phyloP scores from a whole-genome alignment of 2,797 vertebrate species.

The Thripadectes ignobilis region DNA sequence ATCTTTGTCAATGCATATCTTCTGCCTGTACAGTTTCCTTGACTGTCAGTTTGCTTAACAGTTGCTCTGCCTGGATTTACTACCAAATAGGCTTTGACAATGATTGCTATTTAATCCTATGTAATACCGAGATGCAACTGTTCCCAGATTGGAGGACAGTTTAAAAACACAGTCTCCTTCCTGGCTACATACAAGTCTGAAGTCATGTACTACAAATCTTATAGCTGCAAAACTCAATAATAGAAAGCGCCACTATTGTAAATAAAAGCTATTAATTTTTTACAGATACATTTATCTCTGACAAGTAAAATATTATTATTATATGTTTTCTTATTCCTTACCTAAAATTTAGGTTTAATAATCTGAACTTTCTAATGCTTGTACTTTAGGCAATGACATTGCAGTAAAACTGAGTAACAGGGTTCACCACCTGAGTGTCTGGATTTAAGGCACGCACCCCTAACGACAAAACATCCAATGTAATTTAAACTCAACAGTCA shows the following conservation, averaged over 20 bases:
- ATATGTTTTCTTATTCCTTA: neutral
- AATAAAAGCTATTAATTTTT: neutral
- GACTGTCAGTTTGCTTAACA: slow-evolving; percentile 76
- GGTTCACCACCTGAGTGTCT: neutral
- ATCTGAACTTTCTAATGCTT: neutral
- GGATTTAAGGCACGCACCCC: neutral
- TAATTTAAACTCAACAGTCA: neutral
- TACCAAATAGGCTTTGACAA: slow-evolving; percentile 82
- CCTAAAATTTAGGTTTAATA: neutral
- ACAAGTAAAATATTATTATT: neutral
- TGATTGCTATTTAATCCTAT: slow-evolving; percentile 81
- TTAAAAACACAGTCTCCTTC: slow-evolving; percentile 12
- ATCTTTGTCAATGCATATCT: neutral
- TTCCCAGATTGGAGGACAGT: slow-evolving; percentile 1
- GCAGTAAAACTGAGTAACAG: neutral
- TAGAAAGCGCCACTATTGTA: neutral
- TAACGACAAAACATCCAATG: neutral
- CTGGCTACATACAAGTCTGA: neutral
- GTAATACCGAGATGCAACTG: slow-evolving; percentile 77
- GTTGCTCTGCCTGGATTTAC: slow-evolving; percentile 80
- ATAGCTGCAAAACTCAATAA: neutral
- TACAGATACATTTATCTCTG: neutral
- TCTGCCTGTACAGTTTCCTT: slow-evolving; percentile 24
- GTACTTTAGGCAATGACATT: neutral
- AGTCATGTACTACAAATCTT: neutral